These are phyloP conservation scores for Trypoxylon attenuatum DNA, from an alignment of 2,888 invertebrate genomes.

Conservation along the genomic window DNA sequence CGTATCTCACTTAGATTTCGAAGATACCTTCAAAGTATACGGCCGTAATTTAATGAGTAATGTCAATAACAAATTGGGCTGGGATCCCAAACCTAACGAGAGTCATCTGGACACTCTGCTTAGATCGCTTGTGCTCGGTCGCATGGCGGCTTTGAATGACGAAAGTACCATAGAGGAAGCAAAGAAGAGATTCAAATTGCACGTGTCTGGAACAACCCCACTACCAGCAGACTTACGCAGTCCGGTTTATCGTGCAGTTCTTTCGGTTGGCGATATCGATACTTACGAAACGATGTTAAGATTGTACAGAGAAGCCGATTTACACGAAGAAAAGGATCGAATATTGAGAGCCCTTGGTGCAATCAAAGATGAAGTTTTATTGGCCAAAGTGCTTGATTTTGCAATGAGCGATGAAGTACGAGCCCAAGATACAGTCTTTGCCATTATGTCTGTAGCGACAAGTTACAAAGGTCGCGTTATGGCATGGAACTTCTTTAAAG, in stretches of 20 bases:
- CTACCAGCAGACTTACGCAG: constrained; percentile 91
- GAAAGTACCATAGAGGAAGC: constrained; percentile 87
- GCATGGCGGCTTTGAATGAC: constrained; percentile 89
- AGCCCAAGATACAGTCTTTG: constrained; percentile 92
- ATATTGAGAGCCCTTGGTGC: constrained; percentile 90
- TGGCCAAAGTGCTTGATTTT: constrained; percentile 86
- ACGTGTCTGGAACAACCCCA: constrained; percentile 78
- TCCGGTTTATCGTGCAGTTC: constrained; percentile 90
- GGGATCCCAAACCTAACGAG: constrained; percentile 89
- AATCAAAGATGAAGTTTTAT: constrained; percentile 82
- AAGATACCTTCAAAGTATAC: constrained; percentile 84
- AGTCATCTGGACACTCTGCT: constrained; percentile 91
- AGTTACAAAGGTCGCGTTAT: constrained; percentile 88
- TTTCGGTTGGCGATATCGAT: constrained; percentile 81
- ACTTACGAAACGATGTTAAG: constrained; percentile 87
- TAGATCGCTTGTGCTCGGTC: constrained; percentile 87
- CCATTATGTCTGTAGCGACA: constrained; percentile 89
- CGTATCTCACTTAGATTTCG: constrained; percentile 86
- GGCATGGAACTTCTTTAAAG: constrained; percentile 93
- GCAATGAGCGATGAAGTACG: constrained; percentile 93
- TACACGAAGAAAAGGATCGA: constrained; percentile 95
- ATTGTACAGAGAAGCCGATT: constrained; percentile 88
- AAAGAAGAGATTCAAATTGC: constrained; percentile 81
- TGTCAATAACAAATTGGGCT: constrained; percentile 85
- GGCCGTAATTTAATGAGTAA: constrained; percentile 84